phyloP scores from a whole-genome alignment of 2,797 vertebrate species.

The Lepilemur septentrionalis region DNA sequence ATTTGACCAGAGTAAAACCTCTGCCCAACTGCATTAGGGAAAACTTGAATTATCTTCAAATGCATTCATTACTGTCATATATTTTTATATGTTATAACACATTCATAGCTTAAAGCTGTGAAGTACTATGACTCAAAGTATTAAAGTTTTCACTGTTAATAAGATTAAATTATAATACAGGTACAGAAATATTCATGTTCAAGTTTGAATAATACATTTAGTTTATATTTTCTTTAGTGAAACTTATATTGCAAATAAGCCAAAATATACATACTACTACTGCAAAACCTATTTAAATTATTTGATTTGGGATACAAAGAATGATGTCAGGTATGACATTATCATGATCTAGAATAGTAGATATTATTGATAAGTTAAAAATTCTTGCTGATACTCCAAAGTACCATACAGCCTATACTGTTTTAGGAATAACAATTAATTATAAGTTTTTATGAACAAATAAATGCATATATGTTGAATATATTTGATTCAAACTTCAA shows the following conservation, averaged over 20 bases:
- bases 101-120: slow-evolving; percentile 82
- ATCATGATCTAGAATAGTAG: not conserved
- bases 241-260: slow-evolving; percentile 71
- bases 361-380: slow-evolving; percentile 16
- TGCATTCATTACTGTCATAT: slow-evolving; percentile 85
- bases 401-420: not conserved
- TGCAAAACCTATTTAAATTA: slow-evolving; percentile 82
- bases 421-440: slow-evolving; percentile 1
- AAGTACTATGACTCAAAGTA: slow-evolving; percentile 84
- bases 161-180: slow-evolving; percentile 84
- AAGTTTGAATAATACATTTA: slow-evolving; percentile 81
- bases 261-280: slow-evolving; percentile 82
- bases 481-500: slow-evolving; percentile 27
- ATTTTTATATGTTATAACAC: slow-evolving; percentile 81
- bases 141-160: slow-evolving; percentile 85
- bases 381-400: not conserved
- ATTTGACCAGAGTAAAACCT: slow-evolving; percentile 87
- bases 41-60: slow-evolving; percentile 88
- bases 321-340: slow-evolving; percentile 11
- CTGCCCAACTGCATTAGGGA: slow-evolving; percentile 84
- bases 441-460: slow-evolving; percentile 28
- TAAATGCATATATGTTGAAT: not conserved
- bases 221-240: slow-evolving; percentile 80
- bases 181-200: slow-evolving; percentile 82
- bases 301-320: slow-evolving; percentile 67